Conservation (phyloP, 37 sponge, comb jelly and placozoan species). For the Beroe forskalii region DNA sequence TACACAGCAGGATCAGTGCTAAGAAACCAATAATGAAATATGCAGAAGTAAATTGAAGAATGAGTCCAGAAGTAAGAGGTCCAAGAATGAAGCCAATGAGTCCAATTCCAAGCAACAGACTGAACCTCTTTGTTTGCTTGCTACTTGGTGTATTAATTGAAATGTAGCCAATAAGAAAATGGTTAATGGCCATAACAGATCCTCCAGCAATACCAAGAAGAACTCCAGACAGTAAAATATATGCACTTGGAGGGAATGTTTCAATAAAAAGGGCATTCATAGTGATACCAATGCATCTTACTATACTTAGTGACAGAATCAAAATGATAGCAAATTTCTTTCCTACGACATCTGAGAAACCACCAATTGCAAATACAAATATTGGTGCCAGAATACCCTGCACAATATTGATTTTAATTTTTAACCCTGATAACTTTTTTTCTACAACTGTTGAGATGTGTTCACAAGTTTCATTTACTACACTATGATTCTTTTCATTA, state of each 20-base stretch:
- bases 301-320: background rate
- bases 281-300: background rate
- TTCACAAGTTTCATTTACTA: conserved; percentile 22
- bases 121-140: conserved; percentile 1
- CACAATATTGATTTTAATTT: background rate
- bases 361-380: conserved; percentile 42
- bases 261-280: background rate
- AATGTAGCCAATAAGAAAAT: conserved; percentile 7
- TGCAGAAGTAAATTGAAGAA: background rate
- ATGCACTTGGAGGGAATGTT: background rate
- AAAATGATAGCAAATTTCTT: conserved; percentile 11
- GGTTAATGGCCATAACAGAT: background rate
- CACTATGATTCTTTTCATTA: background rate
- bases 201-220: conserved; percentile 34
- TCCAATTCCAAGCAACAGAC: background rate
- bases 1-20: background rate
- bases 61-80: background rate
- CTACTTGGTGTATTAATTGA: conserved; percentile 3
- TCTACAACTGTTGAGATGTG: background rate
- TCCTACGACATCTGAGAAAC: background rate
- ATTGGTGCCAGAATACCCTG: conserved; percentile 27
- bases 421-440: background rate
- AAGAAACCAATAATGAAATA: background rate
- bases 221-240: background rate
- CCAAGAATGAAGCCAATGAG: conserved; percentile 1